phyloP scores from a whole-genome alignment of 2,113 vertebrate species.

The Cervus canadensis region DNA sequence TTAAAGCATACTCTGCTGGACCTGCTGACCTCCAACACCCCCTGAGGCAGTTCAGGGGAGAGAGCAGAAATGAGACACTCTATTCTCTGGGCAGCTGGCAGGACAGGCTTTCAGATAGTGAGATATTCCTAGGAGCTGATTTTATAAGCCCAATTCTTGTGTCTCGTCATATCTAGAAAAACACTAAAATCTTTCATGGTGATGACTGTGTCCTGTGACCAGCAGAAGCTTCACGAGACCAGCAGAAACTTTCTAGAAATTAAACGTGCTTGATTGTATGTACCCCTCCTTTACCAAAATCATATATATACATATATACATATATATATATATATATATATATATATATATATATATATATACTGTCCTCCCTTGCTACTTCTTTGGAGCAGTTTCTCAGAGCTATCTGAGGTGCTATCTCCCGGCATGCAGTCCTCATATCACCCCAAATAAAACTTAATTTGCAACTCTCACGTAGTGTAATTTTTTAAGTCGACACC shows the following conservation, averaged over 20 bases:
- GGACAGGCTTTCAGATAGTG: neutral
- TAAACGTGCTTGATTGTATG: neutral
- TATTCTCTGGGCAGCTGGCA: neutral
- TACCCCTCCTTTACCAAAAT: neutral
- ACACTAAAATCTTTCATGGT: neutral
- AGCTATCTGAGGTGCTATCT: neutral
- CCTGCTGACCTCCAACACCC: neutral
- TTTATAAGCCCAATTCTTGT: neutral
- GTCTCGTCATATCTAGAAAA: neutral
- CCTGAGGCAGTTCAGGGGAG: neutral
- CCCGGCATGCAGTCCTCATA: neutral
- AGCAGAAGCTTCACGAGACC: neutral
- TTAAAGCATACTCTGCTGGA: neutral
- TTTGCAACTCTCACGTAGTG: neutral
- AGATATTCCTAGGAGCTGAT: neutral
- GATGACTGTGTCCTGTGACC: neutral
- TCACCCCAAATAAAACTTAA: neutral
- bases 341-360: neutral
- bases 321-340: no score
- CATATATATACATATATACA: neutral
- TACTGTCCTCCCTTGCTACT: neutral
- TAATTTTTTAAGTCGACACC: no score
- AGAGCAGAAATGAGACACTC: neutral
- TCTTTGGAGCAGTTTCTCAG: neutral
- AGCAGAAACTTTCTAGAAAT: neutral